Evolutionary conservation across 2,113 vertebrate genomes (phyloP), one percentile per base, ranked within the genome.

Genomic region (Cavia porcellus): DNA sequence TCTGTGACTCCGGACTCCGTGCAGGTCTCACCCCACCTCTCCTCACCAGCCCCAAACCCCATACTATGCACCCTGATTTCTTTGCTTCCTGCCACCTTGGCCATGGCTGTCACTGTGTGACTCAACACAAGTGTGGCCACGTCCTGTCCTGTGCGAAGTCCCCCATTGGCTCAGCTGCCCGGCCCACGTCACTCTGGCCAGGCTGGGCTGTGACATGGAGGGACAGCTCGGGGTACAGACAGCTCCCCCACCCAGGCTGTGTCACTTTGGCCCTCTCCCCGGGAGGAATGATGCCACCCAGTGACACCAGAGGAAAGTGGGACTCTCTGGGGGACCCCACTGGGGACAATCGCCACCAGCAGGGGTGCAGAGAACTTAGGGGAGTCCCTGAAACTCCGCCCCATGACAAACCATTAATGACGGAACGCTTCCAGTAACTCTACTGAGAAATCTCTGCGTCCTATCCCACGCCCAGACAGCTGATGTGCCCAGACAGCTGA

Each of bases 401-500:
- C 64, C 75, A 90, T 86, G 92, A 85, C 95, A 92, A 88, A 79
- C 77, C 83, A 52, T 85, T 95, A 94, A 90, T 42, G 91, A 80
- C 93, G 94, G 75, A 82, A 85, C 80, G 82, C 59, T 96, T 97
- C 92, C 88, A 96, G 95, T 95, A 86, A 86, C 92, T 97, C 95
- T 96, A 93, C 89, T 91, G 91, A 93, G 86, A 91, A 96, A 96
- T 93, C 1, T 0, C 4, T 68, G 94, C 50, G 28, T 94, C 94
- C 86, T 88, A 70, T 61, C 70, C 32, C 22, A 5, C 15, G 28
- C 87, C 70, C 59, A 94, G 90, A 90, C 35, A 90, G 77, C 32
- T 80, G 52, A 38, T 38, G 38, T 38, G 38, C 38, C 70, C 59
- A 93, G 90, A 91, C 35, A 90, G 77, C 32, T 74, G 52, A 61